These are phyloP conservation scores for Chloropsis hardwickii DNA, from an alignment of 2,113 vertebrate species.

Conservation along the genomic window DNA sequence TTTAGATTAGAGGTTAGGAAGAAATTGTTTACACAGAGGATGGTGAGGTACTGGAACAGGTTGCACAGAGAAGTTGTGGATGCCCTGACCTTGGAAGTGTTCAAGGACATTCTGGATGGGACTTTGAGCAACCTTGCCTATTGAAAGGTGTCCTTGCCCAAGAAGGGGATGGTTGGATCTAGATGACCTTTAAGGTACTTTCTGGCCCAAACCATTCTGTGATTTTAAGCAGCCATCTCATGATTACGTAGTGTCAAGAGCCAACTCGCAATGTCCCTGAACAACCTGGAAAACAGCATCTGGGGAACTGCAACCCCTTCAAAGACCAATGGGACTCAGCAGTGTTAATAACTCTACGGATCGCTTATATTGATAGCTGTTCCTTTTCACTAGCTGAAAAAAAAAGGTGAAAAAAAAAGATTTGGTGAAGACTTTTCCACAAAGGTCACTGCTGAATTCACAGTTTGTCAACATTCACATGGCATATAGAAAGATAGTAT, in stretches of 20 bases:
- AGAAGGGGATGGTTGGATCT: background rate
- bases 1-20: background rate
- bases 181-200: background rate
- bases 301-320: background rate
- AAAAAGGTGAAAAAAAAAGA: background rate
- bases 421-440: background rate
- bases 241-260: background rate
- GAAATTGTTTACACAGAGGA: background rate
- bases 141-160: background rate
- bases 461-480: background rate
- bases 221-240: background rate
- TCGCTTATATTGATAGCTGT: background rate
- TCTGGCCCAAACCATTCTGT: background rate
- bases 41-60: background rate
- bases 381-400: background rate
- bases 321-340: background rate
- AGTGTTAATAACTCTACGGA: background rate
- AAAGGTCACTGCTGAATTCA: background rate
- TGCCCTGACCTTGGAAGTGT: too few species aligned
- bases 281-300: background rate
- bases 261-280: fast-evolving
- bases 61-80: background rate
- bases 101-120: fast-evolving
- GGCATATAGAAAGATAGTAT: background rate
- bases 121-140: background rate